Evolutionary conservation across 2,113 vertebrate species (phyloP), one percentile per base, ranked within the genome.

Genomic region (Hippocampus mohnikei): DNA sequence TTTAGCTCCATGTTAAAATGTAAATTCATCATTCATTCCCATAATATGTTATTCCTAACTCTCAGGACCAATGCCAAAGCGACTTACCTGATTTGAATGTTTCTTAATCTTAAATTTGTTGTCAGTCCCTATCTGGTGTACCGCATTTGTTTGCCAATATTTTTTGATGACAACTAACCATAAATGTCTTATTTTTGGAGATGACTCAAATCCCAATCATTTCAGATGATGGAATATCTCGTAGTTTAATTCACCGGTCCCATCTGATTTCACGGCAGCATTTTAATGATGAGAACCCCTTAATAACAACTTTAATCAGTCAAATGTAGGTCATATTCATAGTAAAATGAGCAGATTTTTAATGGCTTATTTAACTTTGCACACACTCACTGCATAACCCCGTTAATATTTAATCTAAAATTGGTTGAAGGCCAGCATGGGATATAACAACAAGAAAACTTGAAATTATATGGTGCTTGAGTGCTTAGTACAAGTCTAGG

Each of bases 241-340:
- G 25, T 58, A 37, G 25, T 29, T 58, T 58, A 29, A 23, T 58
- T 58, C 42, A 18, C 21, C 53, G 68, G 62, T 84, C 66, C 70
- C 74, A 81, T 75, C 72, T 81, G 78, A 88, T 90, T 89, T 88
- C 83, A 78, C 77, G 82, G 77, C 60, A 63, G 66, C 44, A 63
- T 53, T 58, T 84, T 88, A 88, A 88, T 82, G 79, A 85, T 80
- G 73, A 85, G 78, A 82, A 70, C 82, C 52, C 81, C 77, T 71
- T 56, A 70, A 76, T 60, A 72, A 72, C 71, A 73, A 81, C 75
- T 84, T 82, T 75, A 82, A 80, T 65, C 78, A 84, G 85, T 83
- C 85, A 84, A 60, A 76, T 52, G 72, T 83, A 74, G 85, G 84
- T 83, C 84, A 81, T 58, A 56, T 78, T 79, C 67, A 55, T 18